phyloP scores from a whole-genome alignment of 2,113 vertebrate species.

The Illadopsis cleaveri region DNA sequence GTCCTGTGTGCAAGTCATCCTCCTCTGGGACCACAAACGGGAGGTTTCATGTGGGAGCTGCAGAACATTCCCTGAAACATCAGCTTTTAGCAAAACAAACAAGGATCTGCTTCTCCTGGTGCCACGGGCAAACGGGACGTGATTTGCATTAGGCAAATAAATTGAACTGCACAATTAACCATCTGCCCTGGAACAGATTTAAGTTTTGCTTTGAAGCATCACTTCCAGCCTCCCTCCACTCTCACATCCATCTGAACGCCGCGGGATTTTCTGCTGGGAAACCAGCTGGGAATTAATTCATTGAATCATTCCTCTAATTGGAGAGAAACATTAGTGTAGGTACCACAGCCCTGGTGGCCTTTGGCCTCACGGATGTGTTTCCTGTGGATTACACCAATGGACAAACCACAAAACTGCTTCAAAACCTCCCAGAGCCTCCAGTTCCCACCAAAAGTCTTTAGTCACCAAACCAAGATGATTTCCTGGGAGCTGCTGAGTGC shows the following conservation, averaged over 20 bases:
- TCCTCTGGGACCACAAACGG: background rate
- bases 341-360: background rate
- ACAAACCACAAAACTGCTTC: background rate
- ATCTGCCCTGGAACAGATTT: slow-evolving; percentile 19
- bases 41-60: background rate
- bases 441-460: background rate
- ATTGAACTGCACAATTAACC: slow-evolving; percentile 12
- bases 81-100: slow-evolving; percentile 24
- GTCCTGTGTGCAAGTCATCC: background rate
- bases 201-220: background rate
- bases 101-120: background rate
- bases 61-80: background rate
- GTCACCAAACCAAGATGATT: background rate
- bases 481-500: background rate
- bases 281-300: background rate
- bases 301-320: background rate
- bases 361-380: background rate
- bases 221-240: background rate
- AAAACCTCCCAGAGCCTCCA: background rate
- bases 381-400: background rate
- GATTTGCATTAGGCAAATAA: slow-evolving; percentile 60
- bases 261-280: background rate
- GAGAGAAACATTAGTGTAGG: background rate
- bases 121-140: background rate
- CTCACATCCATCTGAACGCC: background rate